Evolutionary conservation across 1,140 invertebrate genomes (phyloP).

Genomic region (Megalonaias nervosa): DNA sequence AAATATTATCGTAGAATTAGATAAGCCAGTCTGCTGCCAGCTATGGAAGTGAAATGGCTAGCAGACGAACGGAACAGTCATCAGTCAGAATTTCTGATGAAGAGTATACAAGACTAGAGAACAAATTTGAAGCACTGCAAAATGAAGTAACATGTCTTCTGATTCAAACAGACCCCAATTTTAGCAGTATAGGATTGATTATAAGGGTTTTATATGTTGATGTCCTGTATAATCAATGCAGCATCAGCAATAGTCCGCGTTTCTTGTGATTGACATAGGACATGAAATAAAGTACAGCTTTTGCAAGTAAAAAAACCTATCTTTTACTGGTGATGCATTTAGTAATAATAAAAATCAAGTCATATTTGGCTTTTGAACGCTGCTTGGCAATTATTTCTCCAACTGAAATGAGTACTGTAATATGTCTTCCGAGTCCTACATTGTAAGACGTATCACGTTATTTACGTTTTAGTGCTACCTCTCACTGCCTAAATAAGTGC

Average conservation of each 20-base stretch:
- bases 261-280: too few relatives aligned
- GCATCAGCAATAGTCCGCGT: neutral
- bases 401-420: too few relatives aligned
- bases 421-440: too few relatives aligned
- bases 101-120: constrained; percentile 31
- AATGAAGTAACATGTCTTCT: constrained; percentile 27
- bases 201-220: neutral
- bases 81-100: constrained; percentile 30
- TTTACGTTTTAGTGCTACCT: too few relatives aligned
- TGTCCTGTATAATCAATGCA: neutral
- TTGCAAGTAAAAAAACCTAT: neutral
- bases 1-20: neutral
- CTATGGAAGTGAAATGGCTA: constrained; percentile 3
- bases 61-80: constrained; percentile 15
- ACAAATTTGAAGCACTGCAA: constrained; percentile 30
- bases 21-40: constrained; percentile 2
- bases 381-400: too few relatives aligned
- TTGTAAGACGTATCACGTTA: too few relatives aligned
- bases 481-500: too few relatives aligned
- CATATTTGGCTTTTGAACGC: too few relatives aligned
- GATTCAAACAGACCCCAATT: neutral
- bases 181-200: too few relatives aligned
- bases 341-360: neutral
- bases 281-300: neutral
- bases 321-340: neutral